Evolutionary conservation across 2,888 invertebrate species (phyloP).

Genomic region (Sycophila texana): DNA sequence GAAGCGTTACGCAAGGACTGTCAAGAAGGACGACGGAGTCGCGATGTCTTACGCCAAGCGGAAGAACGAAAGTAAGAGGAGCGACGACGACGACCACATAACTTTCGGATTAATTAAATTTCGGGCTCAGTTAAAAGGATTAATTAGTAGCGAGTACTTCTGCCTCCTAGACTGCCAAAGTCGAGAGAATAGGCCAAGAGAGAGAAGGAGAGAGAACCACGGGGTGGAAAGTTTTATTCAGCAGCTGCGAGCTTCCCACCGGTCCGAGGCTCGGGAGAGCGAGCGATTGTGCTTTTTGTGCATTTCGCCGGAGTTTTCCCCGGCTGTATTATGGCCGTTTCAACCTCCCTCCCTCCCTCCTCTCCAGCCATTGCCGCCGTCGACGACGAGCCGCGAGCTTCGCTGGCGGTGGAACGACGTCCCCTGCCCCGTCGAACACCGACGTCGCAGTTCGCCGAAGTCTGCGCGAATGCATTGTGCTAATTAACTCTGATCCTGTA

Average conservation of each 20-base stretch:
- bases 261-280: neutral
- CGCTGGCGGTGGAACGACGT: too few relatives aligned
- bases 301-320: neutral
- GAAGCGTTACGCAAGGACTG: neutral
- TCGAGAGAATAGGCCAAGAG: constrained; percentile 23
- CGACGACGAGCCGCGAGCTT: constrained; percentile 5
- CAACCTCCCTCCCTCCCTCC: too few relatives aligned
- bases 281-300: constrained; percentile 41
- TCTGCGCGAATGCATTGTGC: too few relatives aligned
- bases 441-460: too few relatives aligned
- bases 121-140: constrained; percentile 72
- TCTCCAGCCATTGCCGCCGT: neutral
- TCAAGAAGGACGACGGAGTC: constrained; percentile 3
- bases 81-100: constrained; percentile 65
- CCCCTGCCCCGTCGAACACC: too few relatives aligned
- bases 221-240: constrained; percentile 45
- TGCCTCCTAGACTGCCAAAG: constrained; percentile 28
- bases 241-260: constrained; percentile 31
- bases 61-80: constrained; percentile 4
- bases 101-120: constrained; percentile 74
- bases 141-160: constrained; percentile 69
- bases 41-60: neutral
- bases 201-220: neutral
- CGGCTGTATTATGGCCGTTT: constrained; percentile 4
- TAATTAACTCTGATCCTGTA: too few relatives aligned